Percentiles rank a stretch among this genome's conserved stretches.
Conservation (phyloP, 92 coral and sea anemone genomes). For the Heteractis magnifica region DNA sequence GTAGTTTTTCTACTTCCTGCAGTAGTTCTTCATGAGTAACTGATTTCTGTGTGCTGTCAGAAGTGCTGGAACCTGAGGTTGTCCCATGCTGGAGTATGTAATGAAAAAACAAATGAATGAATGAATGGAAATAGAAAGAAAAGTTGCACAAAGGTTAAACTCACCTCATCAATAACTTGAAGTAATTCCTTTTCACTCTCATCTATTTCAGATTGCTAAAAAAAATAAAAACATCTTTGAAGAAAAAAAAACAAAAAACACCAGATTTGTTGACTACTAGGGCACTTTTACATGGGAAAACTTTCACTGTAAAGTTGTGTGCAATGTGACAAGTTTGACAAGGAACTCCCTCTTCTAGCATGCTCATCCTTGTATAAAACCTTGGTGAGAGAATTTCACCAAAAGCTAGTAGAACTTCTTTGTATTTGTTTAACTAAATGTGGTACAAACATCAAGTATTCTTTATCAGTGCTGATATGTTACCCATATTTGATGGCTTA, state of each 20-base stretch:
- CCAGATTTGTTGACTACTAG: too few relatives aligned
- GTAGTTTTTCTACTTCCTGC: constrained; percentile 52
- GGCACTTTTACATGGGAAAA: too few relatives aligned
- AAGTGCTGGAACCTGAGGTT: constrained; percentile 15
- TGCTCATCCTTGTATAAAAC: too few relatives aligned
- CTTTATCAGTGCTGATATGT: not conserved
- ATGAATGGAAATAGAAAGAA: too few relatives aligned
- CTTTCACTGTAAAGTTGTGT: too few relatives aligned
- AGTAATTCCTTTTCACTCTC: not conserved
- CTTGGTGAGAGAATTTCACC: too few relatives aligned
- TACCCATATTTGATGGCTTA: not conserved
- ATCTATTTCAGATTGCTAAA: not conserved
- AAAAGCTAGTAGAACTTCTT: too few relatives aligned
- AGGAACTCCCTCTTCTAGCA: too few relatives aligned
- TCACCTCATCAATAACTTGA: not conserved
- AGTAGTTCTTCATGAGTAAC: constrained; percentile 43
- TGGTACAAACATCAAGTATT: not conserved
- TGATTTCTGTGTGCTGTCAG: constrained; percentile 22
- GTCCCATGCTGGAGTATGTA: constrained; percentile 11
- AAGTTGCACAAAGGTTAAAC: not conserved
- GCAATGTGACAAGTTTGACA: too few relatives aligned
- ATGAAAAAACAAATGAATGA: not conserved
- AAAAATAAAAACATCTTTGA: not conserved
- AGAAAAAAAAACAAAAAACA: too few relatives aligned
- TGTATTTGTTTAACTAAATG: not conserved